Base-by-base conservation (phyloP, 2,888 invertebrate genomes). In the Metalampra italica region DNA sequence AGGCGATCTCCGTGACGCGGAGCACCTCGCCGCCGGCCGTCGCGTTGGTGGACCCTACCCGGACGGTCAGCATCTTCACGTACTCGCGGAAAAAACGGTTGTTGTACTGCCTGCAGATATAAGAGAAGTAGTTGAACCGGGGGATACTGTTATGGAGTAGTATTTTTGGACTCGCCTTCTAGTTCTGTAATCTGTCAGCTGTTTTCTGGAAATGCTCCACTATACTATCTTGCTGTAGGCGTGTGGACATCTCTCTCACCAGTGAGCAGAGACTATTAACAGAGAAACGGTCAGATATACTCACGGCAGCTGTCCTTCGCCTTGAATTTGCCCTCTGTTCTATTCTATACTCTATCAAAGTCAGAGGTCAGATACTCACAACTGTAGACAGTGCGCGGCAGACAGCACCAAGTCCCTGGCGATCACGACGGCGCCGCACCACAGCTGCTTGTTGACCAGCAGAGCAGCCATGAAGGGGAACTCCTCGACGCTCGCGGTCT, bases 81-180 rank as follows among this genome's bases (percentile, higher is more conserved):
- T 86, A 86, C 59, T 89, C 88, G 0, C 86, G 72, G 70, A 79
- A 87, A 69, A 87, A 87, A 3, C 88, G 72, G 56, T 88, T 89
- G 67, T 87, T 86, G 66, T 85, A 88, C 54, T 87, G 88, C 8
- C 88, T 88, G 71, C 3, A 56, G 57, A 46, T 1, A 29, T 9
- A 12, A 41, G 22, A n/a, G n/a, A n/a, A 22, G 30, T 8, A 15
- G 36, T 43, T 46, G 34, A 30, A 37, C 46, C 41, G 41, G 44
- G 30, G 14, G 22, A 39, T 29, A 11, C 13, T 37, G 22, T 7
- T n/a, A 8, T 8, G 8, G 30, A 30, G 30, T 30, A 30, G 30
- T 30, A 8, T n/a, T n/a, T n/a, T n/a, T n/a, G n/a, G n/a, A n/a
- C n/a, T n/a, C n/a, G n/a, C n/a, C n/a, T n/a, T n/a, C n/a, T n/a